These are phyloP conservation scores for Amiota minor DNA, from an alignment of 2,888 invertebrate genomes.

Conservation along the genomic window DNA sequence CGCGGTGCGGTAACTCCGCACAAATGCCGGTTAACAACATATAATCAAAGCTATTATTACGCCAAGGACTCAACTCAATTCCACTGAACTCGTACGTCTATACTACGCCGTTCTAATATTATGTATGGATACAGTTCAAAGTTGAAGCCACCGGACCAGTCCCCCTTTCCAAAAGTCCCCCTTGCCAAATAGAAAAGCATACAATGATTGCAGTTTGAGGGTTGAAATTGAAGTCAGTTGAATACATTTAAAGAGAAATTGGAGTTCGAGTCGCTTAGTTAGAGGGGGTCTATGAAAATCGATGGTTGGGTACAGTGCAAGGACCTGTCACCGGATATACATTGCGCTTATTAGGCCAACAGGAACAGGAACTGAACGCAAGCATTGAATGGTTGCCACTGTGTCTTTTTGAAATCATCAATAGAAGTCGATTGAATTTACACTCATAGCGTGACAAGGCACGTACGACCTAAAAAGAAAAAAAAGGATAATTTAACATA, in stretches of 20 bases:
- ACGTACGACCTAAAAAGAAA: slow-evolving; percentile 67
- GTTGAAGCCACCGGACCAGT: not conserved
- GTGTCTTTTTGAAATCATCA: no score
- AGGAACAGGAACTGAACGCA: not conserved
- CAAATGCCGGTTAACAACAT: slow-evolving; percentile 13
- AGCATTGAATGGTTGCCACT: no score
- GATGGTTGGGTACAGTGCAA: slow-evolving; percentile 15
- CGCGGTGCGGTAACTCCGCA: slow-evolving; percentile 30
- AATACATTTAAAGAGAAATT: no score
- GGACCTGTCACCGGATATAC: slow-evolving; percentile 9
- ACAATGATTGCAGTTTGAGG: slow-evolving; percentile 21
- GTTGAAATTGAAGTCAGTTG: slow-evolving; percentile 19
- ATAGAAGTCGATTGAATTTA: no score
- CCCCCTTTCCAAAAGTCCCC: no score
- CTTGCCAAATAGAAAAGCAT: no score
- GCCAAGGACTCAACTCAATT: slow-evolving; percentile 39
- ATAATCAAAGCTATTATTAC: slow-evolving; percentile 63
- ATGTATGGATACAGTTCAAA: slow-evolving; percentile 17
- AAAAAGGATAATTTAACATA: slow-evolving; percentile 26
- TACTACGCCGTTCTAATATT: no score
- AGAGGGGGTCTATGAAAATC: no score
- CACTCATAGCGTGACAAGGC: slow-evolving; percentile 38
- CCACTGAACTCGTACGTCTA: not conserved
- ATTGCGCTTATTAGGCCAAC: not conserved
- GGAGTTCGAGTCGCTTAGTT: not conserved